Evolutionary conservation across 2,797 vertebrate species (phyloP), one percentile per base, ranked within the genome.

Genomic region (Poeciliopsis infans): DNA sequence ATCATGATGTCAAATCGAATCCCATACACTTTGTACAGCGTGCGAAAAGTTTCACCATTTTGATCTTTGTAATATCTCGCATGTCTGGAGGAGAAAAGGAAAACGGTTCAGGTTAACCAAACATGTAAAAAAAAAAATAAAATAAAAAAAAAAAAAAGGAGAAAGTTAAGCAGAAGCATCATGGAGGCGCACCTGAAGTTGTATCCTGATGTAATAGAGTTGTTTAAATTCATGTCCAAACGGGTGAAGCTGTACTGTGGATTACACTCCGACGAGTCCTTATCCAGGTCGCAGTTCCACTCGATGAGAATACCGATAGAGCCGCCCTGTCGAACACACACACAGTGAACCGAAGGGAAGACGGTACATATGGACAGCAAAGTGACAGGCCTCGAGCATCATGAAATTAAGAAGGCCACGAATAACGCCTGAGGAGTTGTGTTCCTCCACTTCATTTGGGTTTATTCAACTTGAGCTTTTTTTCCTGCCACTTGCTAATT

Each of bases 1-100:
- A 98, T 96, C 94, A 98, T 96, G 85, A 99, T 97, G 25, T 99
- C 97, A 25, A 99, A 98, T 87, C 98, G 97, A 92, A 99, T 98
- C 23, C 98, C 98, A 0, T 96, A 98, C 0, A 97, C 98, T 95
- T 99, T 99, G 81, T 96, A 97, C 72, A 99, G 92, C 0, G 95
- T 97, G 57, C 98, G 95, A 90, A 94, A 97, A 16, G 94, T 96
- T 0, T 94, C 91, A 10, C 96, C 97, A 0, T 89, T 80, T n/a
- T 88, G 72, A 68, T 98, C 96, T 88, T 91, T 96, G 93, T 96
- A 98, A 88, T 99, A 99, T 49, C 94, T 97, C 88, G 97, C 97
- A 88, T 96, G 98, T 89, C 98, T 99, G 89, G 0, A 72, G 72
- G 72, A 55, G 43, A 2, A 72, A 31, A 53, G 33, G n/a, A 2